Evolutionary conservation across 2,797 vertebrate species (phyloP), one percentile per base, ranked within the genome.

Genomic region (Ptychobarbus kaznakovi): DNA sequence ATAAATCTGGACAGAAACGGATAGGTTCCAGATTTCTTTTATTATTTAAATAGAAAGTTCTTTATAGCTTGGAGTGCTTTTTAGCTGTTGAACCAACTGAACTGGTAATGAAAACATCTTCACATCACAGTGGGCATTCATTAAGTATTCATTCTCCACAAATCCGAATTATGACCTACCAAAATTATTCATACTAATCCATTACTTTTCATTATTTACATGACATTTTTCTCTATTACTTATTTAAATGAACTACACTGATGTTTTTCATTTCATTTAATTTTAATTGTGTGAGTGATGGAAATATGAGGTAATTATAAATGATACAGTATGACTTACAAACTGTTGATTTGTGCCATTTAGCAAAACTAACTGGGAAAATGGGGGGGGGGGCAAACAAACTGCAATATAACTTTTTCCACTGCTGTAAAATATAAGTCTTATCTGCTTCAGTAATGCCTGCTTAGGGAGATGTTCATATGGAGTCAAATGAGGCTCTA

Each of bases 401-500:
- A 84, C 76, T 5, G 56, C 84, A 82, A 83, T 80, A 72, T 84
- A 56, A 53, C 18, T 78, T 72, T 84, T 77, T 46, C 44, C 42
- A 32, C 68, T 82, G 63, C 75, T 58, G 85, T 61, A 73, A 74
- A 80, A 85, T 74, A 63, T 68, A 80, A 73, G 79, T 75, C 40
- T 86, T 78, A 91, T 87, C 80, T 61, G 40, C 87, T 90, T 81
- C 51, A 89, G 83, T 56, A 72, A 84, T 79, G 85, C 51, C 87
- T 88, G 87, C 90, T 93, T 89, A 89, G 90, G 86, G 86, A 87
- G 79, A 86, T 90, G 91, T 92, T 93, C 91, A 87, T 83, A 91
- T 75, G 40, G 81, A 92, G 92, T 90, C 84, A 91, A 93, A 93
- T 85, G 91, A 92, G 82, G 87, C 90, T 91, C 87, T 78, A 90